Conservation (phyloP, 1,140 invertebrate genomes). For the Zaprionus davidi region DNA sequence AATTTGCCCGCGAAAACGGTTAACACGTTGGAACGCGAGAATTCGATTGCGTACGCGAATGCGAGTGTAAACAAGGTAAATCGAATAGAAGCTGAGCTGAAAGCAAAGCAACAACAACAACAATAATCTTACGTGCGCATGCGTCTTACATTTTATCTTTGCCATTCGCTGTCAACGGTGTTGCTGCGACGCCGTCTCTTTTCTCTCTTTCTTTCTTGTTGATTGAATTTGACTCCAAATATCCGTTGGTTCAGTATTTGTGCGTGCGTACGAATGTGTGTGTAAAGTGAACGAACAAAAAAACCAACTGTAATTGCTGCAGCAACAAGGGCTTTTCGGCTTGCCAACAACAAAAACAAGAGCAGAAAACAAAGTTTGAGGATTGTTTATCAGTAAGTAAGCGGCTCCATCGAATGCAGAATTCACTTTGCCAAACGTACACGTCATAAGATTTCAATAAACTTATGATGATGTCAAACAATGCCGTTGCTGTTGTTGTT, state of each 20-base stretch:
- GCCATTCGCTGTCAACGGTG: conserved; percentile 32
- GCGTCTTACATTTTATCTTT: conserved; percentile 46
- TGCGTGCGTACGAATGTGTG: conserved; percentile 4
- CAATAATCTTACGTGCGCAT: conserved; percentile 44
- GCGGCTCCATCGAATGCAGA: background rate
- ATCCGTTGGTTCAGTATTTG: conserved; percentile 34
- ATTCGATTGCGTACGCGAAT: conserved; percentile 30
- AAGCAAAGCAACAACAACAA: conserved; percentile 29
- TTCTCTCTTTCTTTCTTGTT: conserved; percentile 32
- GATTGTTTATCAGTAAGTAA: conserved; percentile 8
- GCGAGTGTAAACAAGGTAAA: conserved; percentile 22
- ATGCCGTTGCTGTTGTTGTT: background rate
- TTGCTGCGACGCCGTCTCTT: conserved; percentile 8
- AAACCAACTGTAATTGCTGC: conserved; percentile 45
- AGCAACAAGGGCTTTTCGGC: conserved; percentile 19
- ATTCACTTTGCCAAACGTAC: background rate
- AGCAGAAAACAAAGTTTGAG: background rate
- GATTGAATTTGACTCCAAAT: conserved; percentile 49
- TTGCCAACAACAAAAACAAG: background rate
- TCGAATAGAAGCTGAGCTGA: conserved; percentile 26
- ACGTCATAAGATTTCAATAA: background rate
- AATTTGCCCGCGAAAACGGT: conserved; percentile 75
- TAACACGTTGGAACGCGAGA: conserved; percentile 62
- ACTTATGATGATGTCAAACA: background rate
- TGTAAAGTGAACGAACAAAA: conserved; percentile 22